Base-by-base conservation (phyloP, 1,140 invertebrate species). In the Apis cerana region DNA sequence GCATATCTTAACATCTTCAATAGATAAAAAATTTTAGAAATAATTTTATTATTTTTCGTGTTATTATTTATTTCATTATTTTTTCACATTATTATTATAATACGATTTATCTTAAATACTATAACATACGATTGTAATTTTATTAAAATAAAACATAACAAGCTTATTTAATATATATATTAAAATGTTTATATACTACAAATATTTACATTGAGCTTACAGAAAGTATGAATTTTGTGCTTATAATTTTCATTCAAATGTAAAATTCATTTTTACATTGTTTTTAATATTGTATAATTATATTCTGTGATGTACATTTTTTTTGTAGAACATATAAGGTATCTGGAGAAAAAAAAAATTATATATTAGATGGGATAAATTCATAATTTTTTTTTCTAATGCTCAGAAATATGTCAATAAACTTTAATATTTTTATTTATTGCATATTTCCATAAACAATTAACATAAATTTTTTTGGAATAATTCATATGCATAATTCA, bases 181-280 rank as follows among this genome's bases (percentile, higher is more conserved):
- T 64, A 85, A 77, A 74, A 27, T 65, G 59, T 70, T 85, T 85
- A 80, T 88, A 88, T 74, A 23, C 67, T 88, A 88, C 64, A 80
- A 56, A 79, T 88, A 88, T 88, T 88, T 88, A 88, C 87, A 88
- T 75, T 77, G 79, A 88, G 62, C 67, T 78, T 69, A 70, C 59
- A 33, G 74, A 58, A 85, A 87, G 72, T 78, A 87, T 54, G 75
- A 78, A 75, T 82, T 50, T 84, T 58, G 72, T 74, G 54, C 59
- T 65, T 64, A 79, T 79, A 65, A 21, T 81, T 82, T 84, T 62
- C 76, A 69, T 81, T 84, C 61, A 70, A 86, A 77, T 83, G 65
- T 27, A 56, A 72, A 69, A 13, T 80, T 64, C 58, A 61, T 76
- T 81, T 80, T 69, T 65, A 68, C 58, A 81, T 48, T 58, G 50